Evolutionary conservation across 2,797 vertebrate genomes (phyloP), one percentile per base, ranked within the genome.

Genomic region (Pterois miles): DNA sequence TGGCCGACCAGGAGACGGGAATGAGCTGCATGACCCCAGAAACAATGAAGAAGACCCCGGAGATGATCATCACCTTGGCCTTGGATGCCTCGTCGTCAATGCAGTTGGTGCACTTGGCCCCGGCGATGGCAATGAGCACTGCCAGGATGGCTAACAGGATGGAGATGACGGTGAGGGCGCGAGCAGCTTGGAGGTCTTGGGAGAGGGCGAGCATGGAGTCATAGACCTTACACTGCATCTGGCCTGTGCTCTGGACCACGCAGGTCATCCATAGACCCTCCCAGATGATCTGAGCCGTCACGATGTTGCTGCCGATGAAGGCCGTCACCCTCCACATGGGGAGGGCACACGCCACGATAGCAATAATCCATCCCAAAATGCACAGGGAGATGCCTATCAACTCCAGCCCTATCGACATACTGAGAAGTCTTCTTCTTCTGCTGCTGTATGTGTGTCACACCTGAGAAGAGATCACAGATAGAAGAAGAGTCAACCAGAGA

Each of bases 91-190:
- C 97, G 0, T 99, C 97, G 27, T 98, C 96, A 1, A 99, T 95
- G 83, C 98, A 99, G 92, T 96, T 96, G 81, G 98, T 99, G 93
- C 98, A 99, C 91, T 98, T 97, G 34, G 97, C 98, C 0, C 98
- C 98, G 33, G 96, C 93, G 5, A 99, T 96, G 88, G 96, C 95
- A n/a, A 98, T 91, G 29, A 99, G 83, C 52, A 98, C 86, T 7
- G 96, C 97, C 6, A 98, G 70, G 31, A 96, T 88, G 0, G 95
- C 96, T 46, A 99, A 52, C 64, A 99, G 90, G 73, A 98, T 96
- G 92, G 97, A 93, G 52, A 98, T 95, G 54, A 99, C 92, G 3
- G 96, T 93, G 82, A 99, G 93, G 29, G 97, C 97, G 0, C 97
- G 95, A 23, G 97, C 97, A 0, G 97, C 97, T 76, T 98, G 98